phyloP scores from a whole-genome alignment of 2,113 vertebrate genomes.

The Oncorhynchus keta region DNA sequence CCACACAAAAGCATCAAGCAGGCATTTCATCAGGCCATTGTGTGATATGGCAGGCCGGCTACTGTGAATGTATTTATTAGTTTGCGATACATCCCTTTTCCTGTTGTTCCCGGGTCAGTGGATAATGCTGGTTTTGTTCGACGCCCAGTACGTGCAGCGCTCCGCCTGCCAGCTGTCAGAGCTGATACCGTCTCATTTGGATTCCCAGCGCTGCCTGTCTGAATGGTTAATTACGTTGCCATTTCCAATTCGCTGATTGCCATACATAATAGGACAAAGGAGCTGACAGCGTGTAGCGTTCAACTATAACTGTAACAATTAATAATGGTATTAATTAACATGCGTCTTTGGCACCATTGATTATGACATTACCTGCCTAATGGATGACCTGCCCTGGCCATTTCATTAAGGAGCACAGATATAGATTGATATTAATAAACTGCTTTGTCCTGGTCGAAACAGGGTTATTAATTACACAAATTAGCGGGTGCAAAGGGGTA shows the following conservation, averaged over 20 bases:
- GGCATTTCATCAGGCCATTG: slow-evolving; percentile 76
- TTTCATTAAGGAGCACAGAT: slow-evolving; percentile 78
- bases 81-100: slow-evolving; percentile 76
- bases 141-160: slow-evolving; percentile 74
- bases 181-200: slow-evolving; percentile 72
- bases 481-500: slow-evolving; percentile 86
- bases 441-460: slow-evolving; percentile 76
- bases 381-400: slow-evolving; percentile 83
- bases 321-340: slow-evolving; percentile 96
- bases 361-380: slow-evolving; percentile 90
- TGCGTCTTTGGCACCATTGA: slow-evolving; percentile 82
- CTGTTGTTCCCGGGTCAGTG: slow-evolving; percentile 71
- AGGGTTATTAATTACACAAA: slow-evolving; percentile 96
- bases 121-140: slow-evolving; percentile 79
- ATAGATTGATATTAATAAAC: slow-evolving; percentile 99
- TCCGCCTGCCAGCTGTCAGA: slow-evolving; percentile 85
- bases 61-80: slow-evolving; percentile 78
- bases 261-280: slow-evolving; percentile 87
- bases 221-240: slow-evolving; percentile 94
- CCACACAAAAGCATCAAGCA: slow-evolving; percentile 77
- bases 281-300: slow-evolving; percentile 87
- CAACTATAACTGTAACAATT: slow-evolving; percentile 95
- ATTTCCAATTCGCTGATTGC: slow-evolving; percentile 92
- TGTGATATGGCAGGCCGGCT: slow-evolving; percentile 73
- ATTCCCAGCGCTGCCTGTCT: slow-evolving; percentile 74